These are phyloP conservation scores for Magallana nippona DNA, from an alignment of 2,888 invertebrate species.

Conservation along the genomic window DNA sequence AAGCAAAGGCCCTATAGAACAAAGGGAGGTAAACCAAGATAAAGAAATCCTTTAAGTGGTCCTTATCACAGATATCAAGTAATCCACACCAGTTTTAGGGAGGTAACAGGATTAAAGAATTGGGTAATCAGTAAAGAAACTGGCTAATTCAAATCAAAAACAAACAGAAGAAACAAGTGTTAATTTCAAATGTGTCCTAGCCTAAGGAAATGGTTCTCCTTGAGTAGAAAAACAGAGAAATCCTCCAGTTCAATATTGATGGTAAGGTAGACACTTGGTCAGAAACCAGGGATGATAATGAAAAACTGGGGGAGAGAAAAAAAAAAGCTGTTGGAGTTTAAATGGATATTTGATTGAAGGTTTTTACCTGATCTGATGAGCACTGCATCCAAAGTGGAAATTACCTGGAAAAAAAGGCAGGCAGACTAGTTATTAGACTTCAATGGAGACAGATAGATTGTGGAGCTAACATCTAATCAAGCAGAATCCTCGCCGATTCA, in stretches of 20 bases:
- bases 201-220: neutral
- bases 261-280: neutral
- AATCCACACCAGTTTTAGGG: neutral
- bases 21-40: conserved; percentile 12
- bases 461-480: neutral
- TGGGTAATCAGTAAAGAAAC: neutral
- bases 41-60: neutral
- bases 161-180: neutral
- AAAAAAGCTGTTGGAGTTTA: neutral
- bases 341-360: conserved; percentile 16
- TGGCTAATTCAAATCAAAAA: conserved; percentile 12
- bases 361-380: conserved; percentile 7
- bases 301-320: too few relatives aligned
- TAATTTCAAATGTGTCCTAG: neutral
- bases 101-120: conserved; percentile 16
- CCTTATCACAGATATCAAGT: neutral
- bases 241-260: conserved; percentile 1
- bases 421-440: neutral
- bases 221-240: neutral
- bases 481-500: neutral
- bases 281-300: neutral
- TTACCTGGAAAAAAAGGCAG: conserved; percentile 4
- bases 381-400: neutral
- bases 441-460: neutral
- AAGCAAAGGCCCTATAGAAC: neutral